A percentile compares a stretch with the other conserved stretches of the same genome.
Evolutionary conservation across 2,113 vertebrate species (phyloP).

Genomic region (Alectura lathami): DNA sequence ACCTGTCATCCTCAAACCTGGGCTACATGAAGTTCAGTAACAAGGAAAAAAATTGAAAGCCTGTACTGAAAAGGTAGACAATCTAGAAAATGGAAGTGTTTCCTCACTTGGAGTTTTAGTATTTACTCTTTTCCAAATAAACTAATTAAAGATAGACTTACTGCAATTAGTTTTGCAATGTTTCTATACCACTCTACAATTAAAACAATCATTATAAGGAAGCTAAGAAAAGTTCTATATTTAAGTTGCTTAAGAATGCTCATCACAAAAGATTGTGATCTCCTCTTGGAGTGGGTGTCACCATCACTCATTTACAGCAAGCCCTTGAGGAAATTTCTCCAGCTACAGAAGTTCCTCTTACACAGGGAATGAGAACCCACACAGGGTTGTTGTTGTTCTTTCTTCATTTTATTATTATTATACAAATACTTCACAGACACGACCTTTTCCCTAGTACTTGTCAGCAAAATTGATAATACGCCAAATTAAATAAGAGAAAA

Average conservation of each 20-base stretch:
- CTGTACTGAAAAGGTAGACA: not conserved
- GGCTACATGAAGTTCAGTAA: not conserved
- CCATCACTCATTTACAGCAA: not conserved
- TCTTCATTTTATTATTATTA: not conserved
- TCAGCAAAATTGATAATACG: not conserved
- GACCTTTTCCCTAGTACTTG: not conserved
- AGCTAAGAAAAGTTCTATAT: slow-evolving; percentile 12
- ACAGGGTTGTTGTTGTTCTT: not conserved
- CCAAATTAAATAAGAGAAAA: not conserved
- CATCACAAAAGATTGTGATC: slow-evolving; percentile 48
- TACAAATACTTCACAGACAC: not conserved
- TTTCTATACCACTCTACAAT: slow-evolving; percentile 29
- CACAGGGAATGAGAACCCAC: not conserved
- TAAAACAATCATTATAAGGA: slow-evolving; percentile 29
- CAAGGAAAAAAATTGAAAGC: not conserved
- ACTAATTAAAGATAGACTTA: slow-evolving; percentile 53
- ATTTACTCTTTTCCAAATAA: slow-evolving; percentile 58
- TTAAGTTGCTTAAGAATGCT: slow-evolving; percentile 38
- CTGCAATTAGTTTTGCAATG: slow-evolving; percentile 54
- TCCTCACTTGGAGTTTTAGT: not conserved
- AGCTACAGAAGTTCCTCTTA: slow-evolving; percentile 18
- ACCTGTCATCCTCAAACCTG: not conserved
- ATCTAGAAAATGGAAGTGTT: not conserved
- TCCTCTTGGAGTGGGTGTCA: not conserved
- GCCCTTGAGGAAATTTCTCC: slow-evolving; percentile 51